A percentile compares a stretch with the other conserved stretches of the same genome.
These are phyloP conservation scores for Lamellibrachia satsuma DNA, from an alignment of 2,888 invertebrate genomes.

Conservation along the genomic window DNA sequence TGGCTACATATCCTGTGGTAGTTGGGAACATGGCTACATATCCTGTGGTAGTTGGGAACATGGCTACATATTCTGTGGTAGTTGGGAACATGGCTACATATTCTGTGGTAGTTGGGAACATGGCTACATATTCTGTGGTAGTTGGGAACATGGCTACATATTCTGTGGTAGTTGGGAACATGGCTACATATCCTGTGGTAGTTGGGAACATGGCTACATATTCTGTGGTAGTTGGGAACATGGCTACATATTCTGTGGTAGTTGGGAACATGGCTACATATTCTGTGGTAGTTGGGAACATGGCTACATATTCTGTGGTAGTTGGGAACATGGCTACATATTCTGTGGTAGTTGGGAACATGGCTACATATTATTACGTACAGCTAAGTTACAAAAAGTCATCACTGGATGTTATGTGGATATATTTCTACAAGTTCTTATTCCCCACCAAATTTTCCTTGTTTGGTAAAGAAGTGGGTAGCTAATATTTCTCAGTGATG, in stretches of 20 bases:
- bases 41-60: too few species aligned
- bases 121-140: too few species aligned
- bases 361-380: neutral
- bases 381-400: neutral
- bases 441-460: neutral
- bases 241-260: too few species aligned
- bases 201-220: neutral
- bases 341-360: too few species aligned
- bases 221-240: neutral
- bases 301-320: neutral
- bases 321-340: neutral
- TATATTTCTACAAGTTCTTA: neutral
- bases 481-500: neutral
- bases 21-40: neutral
- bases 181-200: too few species aligned
- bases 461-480: neutral
- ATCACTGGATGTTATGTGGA: neutral
- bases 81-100: neutral
- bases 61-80: too few species aligned
- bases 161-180: neutral
- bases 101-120: neutral
- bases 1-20: too few species aligned
- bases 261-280: neutral
- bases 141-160: neutral
- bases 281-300: too few species aligned